Conservation (phyloP, 2,888 invertebrate genomes). For the Diarsia mendica region DNA sequence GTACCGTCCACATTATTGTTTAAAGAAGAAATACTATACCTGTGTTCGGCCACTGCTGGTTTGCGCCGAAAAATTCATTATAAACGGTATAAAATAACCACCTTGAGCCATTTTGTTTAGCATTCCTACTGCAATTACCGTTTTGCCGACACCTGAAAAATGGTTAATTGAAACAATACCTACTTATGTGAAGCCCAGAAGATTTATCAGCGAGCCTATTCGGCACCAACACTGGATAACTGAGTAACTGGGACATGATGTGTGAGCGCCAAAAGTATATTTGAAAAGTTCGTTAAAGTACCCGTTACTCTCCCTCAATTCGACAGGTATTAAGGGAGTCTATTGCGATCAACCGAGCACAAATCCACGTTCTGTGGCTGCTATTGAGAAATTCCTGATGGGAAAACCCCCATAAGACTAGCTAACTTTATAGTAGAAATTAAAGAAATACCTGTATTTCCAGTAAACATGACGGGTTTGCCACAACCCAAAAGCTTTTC, state of each 20-base stretch:
- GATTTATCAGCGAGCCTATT: neutral
- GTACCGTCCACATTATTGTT: neutral
- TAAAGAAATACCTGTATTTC: conserved; percentile 92
- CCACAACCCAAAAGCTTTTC: conserved; percentile 93
- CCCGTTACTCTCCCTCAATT: no score
- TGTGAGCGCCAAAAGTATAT: neutral
- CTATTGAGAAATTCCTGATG: no score
- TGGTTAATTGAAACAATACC: neutral
- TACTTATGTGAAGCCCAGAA: neutral
- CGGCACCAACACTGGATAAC: neutral
- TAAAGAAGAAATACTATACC: conserved; percentile 66
- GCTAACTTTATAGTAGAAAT: neutral
- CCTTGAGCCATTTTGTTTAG: conserved; percentile 91
- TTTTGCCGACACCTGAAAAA: conserved; percentile 95
- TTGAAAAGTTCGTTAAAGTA: neutral
- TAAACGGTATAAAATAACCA: conserved; percentile 93
- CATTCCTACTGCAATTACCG: conserved; percentile 94
- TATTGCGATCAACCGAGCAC: no score
- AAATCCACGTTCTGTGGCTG: no score
- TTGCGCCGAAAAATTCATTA: conserved; percentile 97
- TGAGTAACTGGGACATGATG: neutral
- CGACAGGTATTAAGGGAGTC: no score
- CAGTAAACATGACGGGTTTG: conserved; percentile 96
- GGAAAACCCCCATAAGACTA: no score
- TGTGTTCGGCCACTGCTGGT: conserved; percentile 96